Evolutionary conservation across 2,888 invertebrate genomes (phyloP), one percentile per base, ranked within the genome.

Genomic region (Brenthis daphne): DNA sequence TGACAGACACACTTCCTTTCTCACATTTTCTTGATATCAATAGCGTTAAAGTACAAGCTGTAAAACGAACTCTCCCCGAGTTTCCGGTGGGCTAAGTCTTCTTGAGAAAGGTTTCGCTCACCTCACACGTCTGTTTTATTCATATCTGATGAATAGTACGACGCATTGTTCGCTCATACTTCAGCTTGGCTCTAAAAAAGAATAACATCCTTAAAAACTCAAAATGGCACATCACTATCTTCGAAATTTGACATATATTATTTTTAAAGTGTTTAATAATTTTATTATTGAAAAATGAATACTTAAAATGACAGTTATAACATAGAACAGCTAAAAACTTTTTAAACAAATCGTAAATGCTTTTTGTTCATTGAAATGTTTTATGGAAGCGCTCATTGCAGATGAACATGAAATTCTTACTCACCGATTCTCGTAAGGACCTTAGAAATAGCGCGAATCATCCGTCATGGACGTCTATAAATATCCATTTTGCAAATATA

Each of bases 1-100:
- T 80, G 84, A 85, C 89, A 87, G 84, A 87, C 88, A 86, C 81
- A 88, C 90, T 90, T 92, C 92, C 92, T 91, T 92, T 92, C 92
- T 91, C 90, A 92, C 89, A 91, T 89, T 90, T 90, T 89, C 85
- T 86, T 85, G 83, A 86, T 88, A 89, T 89, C 87, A 90, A 91
- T 89, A 85, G 88, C 87, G 79, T 83, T 87, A 85, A 85, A 86
- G 81, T 84, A 82, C 81, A 82, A 73, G 81, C 83, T 83, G 82
- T 84, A 84, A 87, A 86, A 86, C 75, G 83, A 87, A 86, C 82
- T 88, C 86, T 88, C 84, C 79, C 80, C 77, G 77, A 79, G 84
- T 86, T 88, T 91, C 90, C 89, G 87, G 87, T 77, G 80, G 69
- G 70, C 73, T 76, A 71, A 75, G 68, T 72, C 72, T 76, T 82